phyloP scores from a whole-genome alignment of 2,797 vertebrate genomes.

The Distichodus sexfasciatus region DNA sequence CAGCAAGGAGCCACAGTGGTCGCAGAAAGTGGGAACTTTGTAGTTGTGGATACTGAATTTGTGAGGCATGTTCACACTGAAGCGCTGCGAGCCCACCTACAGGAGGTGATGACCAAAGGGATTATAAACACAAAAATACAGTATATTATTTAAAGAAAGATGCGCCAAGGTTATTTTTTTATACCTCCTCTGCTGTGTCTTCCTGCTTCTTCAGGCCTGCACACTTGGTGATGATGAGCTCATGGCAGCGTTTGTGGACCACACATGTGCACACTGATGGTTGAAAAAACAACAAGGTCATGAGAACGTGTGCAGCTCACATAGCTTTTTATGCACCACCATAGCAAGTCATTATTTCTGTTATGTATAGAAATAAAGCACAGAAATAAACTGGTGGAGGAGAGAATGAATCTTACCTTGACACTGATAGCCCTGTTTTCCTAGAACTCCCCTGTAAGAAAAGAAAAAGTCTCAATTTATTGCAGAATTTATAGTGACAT shows the following conservation, averaged over 20 bases:
- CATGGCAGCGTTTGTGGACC: constrained; percentile 94
- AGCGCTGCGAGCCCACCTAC: constrained; percentile 89
- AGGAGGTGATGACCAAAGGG: constrained; percentile 51
- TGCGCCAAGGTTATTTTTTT: too few species aligned
- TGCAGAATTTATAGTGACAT: too few species aligned
- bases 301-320: neutral
- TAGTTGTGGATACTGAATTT: constrained; percentile 97
- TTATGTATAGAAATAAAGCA: neutral
- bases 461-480: neutral
- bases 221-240: constrained; percentile 95
- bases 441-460: constrained; percentile 87
- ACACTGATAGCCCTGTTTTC: constrained; percentile 96
- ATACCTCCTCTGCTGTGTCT: constrained; percentile 84
- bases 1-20: constrained; percentile 93
- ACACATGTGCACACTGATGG: constrained; percentile 91
- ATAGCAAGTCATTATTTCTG: neutral
- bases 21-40: constrained; percentile 95
- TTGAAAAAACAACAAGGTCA: neutral
- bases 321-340: neutral
- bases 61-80: constrained; percentile 96
- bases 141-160: neutral
- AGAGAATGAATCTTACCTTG: constrained; percentile 71
- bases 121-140: neutral
- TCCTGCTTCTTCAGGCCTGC: constrained; percentile 97
- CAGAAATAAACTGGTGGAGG: neutral